Base-by-base conservation (phyloP, 1,140 invertebrate genomes). In the Aethina tumida region DNA sequence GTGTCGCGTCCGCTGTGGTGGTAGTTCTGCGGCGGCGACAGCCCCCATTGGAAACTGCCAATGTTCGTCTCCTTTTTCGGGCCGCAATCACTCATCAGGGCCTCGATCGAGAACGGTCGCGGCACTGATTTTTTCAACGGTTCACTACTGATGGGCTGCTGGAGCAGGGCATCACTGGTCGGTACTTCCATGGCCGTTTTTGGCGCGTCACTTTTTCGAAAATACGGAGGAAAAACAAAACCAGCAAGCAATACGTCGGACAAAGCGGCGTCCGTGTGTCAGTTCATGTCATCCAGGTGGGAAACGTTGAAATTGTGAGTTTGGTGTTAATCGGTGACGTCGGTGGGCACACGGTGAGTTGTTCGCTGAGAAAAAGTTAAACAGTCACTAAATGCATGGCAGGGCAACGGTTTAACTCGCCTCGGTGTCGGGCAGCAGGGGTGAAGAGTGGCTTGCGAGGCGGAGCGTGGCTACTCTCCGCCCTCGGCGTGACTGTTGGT, bases 101-200 rank as follows among this genome's bases (percentile, higher is more conserved):
- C 59, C 35, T 62, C 59, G 9, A 62, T 62, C 2, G 58, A 60
- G 46, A 62, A 62, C 8, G 59, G 59, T 42, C 56, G 55, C 15
- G 59, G 59, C 39, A 62, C 58, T 8, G 10, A 20, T 7, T 24
- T 34, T 28, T 18, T 10, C 17, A 38, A 34, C 14, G 32, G 19
- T 15, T 46, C 43, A 49, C 43, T 27, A 10, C 31, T 40, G 7
- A 40, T 38, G 10, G 31, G 39, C 28, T 35, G 31, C 39, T 28
- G 15, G n/a, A n/a, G n/a, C n/a, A n/a, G n/a, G n/a, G n/a, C n/a
- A n/a, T n/a, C n/a, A n/a, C n/a, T 43, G 12, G 41, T 30, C 9
- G 43, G 21, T 12, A 47, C 20, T 26, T 55, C 49, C 53, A 53
- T 53, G 8, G 26, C 35, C 8, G 4, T 15, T 15, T 36, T 22